phyloP scores from a whole-genome alignment of 2,888 invertebrate species.

The Spialia ferax region DNA sequence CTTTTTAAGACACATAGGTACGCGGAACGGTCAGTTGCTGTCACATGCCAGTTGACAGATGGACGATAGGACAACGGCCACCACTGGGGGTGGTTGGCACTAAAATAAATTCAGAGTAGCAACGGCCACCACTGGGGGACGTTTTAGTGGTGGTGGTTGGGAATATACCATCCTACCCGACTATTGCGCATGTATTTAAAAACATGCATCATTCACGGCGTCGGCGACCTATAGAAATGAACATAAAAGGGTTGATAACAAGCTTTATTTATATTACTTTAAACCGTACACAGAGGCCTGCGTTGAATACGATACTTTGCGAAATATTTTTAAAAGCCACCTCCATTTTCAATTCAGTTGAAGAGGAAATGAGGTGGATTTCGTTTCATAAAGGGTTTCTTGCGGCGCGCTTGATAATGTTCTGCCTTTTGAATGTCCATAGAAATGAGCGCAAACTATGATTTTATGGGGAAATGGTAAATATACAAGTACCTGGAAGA shows the following conservation, averaged over 20 bases:
- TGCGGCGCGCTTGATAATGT: conserved; percentile 52
- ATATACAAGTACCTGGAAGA: not conserved
- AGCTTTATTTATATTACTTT: conserved; percentile 28
- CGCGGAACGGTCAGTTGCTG: no score
- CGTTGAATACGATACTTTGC: conserved; percentile 21
- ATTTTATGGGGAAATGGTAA: conserved; percentile 18
- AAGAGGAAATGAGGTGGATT: conserved; percentile 56
- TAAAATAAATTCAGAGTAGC: no score
- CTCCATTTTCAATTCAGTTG: conserved; percentile 53
- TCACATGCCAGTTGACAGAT: no score
- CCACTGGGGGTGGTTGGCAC: no score
- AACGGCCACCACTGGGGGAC: no score
- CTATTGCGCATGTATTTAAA: not conserved
- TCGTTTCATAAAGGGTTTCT: conserved; percentile 53
- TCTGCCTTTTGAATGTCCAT: conserved; percentile 53
- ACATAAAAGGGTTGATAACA: conserved; percentile 20
- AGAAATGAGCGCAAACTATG: conserved; percentile 44
- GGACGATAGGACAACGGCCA: no score
- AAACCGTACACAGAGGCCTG: conserved; percentile 22
- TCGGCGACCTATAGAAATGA: conserved; percentile 16
- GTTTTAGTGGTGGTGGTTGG: no score
- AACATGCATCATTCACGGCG: conserved; percentile 9
- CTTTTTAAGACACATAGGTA: no score
- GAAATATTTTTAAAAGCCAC: conserved; percentile 30
- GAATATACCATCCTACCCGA: not conserved